phyloP scores from a whole-genome alignment of 2,888 invertebrate genomes.

The Sphaeridia pumilis region DNA sequence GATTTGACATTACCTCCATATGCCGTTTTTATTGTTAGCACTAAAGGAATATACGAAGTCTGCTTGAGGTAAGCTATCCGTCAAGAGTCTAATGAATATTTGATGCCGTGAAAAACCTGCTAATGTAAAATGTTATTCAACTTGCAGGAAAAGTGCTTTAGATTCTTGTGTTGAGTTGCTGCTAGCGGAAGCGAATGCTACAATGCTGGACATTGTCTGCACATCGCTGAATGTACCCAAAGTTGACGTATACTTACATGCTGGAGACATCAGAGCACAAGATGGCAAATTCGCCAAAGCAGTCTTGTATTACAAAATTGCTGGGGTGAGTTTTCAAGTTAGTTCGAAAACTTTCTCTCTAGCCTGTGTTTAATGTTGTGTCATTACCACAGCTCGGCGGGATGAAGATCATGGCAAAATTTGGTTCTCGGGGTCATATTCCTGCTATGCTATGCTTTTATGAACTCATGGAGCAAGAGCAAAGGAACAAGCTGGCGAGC shows the following conservation, averaged over 20 bases:
- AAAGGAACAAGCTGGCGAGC: slow-evolving; percentile 28
- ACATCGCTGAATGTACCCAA: slow-evolving; percentile 32
- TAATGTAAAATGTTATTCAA: not conserved
- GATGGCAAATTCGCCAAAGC: slow-evolving; percentile 35
- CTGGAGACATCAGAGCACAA: slow-evolving; percentile 32
- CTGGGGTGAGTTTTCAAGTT: slow-evolving; percentile 24
- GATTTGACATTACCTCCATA: slow-evolving; percentile 21
- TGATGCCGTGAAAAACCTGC: not conserved
- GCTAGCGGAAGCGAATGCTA: slow-evolving; percentile 24
- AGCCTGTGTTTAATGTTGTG: not conserved
- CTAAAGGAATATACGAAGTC: slow-evolving; percentile 29
- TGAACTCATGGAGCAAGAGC: slow-evolving; percentile 34
- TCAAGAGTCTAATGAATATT: not conserved
- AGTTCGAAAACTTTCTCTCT: not conserved
- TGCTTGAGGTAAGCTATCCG: slow-evolving; percentile 16
- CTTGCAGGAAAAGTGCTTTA: slow-evolving; percentile 26
- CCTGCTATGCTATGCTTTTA: slow-evolving; percentile 35
- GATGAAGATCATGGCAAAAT: slow-evolving; percentile 34
- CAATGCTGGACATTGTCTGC: slow-evolving; percentile 30
- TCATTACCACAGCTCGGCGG: not conserved
- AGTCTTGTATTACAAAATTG: slow-evolving; percentile 34
- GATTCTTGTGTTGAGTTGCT: slow-evolving; percentile 30
- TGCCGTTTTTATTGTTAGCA: slow-evolving; percentile 29
- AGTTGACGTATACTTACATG: slow-evolving; percentile 28
- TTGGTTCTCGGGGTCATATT: slow-evolving; percentile 32